Evolutionary conservation across 2,797 vertebrate species (phyloP), one percentile per base, ranked within the genome.

Genomic region (Lepilemur septentrionalis): DNA sequence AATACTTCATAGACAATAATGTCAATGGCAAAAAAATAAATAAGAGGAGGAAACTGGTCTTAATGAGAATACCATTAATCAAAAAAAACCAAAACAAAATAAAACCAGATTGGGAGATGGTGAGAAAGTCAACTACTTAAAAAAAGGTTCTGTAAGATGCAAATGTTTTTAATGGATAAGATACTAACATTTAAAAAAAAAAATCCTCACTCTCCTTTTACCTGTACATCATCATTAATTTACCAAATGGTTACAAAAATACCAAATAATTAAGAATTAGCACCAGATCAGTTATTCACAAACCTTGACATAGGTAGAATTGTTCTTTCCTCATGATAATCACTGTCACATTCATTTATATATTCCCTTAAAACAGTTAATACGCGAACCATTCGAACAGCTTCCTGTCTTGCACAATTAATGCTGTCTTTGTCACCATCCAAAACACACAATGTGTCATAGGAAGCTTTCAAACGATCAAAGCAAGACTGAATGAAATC

Each of bases 401-500:
- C 99, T 98, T 99, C 99, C 97, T 99, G 99, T 89, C 99, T 99
- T 91, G 99, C 99, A 96, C 99, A 99, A 98, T 99, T 99, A 98
- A 99, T 99, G 98, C 99, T 99, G 98, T 99, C 99, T 99, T 99
- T 99, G 98, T 99, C 99, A 97, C 99, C 99, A 97, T 99, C 99
- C 98, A 99, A 98, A 96, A 99, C 99, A 98, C 99, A 99, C 61
- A 99, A 98, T 0, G 99, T 99, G 98, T 99, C 99, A 89, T 99
- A 99, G 69, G 99, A 99, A 5, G 99, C 99, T 98, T 99, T 99
- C 82, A 99, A 99, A 94, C 99, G 99, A 99, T 99, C 99, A 85
- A 99, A 99, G 98, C 99, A 99, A 78, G 99, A 99, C 98, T 99
- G 99, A 98, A 99, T 99, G 97, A 99, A 99, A 98, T 99, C 99